A percentile compares a stretch with the other conserved stretches of the same genome.
phyloP scores from a whole-genome alignment of 2,888 invertebrate genomes.

The Dascillus cervinus region DNA sequence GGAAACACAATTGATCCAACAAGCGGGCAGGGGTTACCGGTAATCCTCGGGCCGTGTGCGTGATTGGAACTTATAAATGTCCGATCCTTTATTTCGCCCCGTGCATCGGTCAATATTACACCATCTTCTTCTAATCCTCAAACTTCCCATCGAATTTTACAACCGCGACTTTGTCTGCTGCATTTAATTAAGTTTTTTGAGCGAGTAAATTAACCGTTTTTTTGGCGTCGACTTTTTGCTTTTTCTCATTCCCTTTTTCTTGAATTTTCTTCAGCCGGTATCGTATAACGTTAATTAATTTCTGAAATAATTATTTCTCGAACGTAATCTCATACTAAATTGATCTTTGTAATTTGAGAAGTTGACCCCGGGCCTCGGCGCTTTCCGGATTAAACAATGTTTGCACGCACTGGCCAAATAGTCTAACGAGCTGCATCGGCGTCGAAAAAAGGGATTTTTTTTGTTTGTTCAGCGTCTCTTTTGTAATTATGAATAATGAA shows the following conservation, averaged over 20 bases:
- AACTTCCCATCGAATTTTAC: too few relatives aligned
- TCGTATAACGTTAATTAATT: slow-evolving; percentile 11
- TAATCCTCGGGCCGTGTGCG: slow-evolving; percentile 28
- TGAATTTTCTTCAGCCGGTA: slow-evolving; percentile 6
- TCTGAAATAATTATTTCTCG: slow-evolving; percentile 7
- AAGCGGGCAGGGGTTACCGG: slow-evolving; percentile 21
- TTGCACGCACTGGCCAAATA: neutral
- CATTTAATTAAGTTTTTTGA: too few relatives aligned
- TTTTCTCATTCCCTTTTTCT: slow-evolving; percentile 7
- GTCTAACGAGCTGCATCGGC: too few relatives aligned
- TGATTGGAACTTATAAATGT: slow-evolving; percentile 34
- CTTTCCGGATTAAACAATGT: neutral
- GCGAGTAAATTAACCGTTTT: too few relatives aligned
- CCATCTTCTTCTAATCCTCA: slow-evolving; percentile 20
- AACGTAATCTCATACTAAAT: slow-evolving; percentile 6
- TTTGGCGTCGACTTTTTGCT: slow-evolving; percentile 5
- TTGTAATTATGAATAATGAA: slow-evolving; percentile 4
- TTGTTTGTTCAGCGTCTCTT: too few relatives aligned
- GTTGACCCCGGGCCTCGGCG: slow-evolving; percentile 1
- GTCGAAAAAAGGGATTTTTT: too few relatives aligned
- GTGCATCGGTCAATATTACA: slow-evolving; percentile 25
- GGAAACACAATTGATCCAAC: slow-evolving; percentile 28
- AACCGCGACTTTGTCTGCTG: too few relatives aligned
- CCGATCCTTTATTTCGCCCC: slow-evolving; percentile 24
- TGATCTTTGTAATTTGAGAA: slow-evolving; percentile 10